Evolutionary conservation across 2,113 vertebrate genomes (phyloP).

Genomic region (Colius striatus): DNA sequence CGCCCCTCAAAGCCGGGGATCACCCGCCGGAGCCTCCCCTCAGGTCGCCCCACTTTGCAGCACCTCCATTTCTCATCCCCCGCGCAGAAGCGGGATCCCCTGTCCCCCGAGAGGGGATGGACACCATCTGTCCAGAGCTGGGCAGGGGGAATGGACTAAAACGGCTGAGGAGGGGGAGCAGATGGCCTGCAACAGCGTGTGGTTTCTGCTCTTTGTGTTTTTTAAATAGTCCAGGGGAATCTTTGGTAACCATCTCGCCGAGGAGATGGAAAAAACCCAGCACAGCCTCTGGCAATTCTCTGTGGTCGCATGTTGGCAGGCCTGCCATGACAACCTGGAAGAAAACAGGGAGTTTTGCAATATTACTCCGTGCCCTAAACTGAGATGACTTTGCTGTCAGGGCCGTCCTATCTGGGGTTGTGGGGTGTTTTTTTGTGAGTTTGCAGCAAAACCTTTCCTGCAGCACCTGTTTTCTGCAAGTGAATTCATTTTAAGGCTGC

Average conservation of each 20-base stretch:
- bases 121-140: conserved; percentile 47
- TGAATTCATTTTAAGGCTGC: background rate
- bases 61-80: background rate
- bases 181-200: conserved; percentile 17
- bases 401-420: background rate
- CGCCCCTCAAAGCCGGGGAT: background rate
- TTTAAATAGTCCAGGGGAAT: background rate
- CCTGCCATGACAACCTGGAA: background rate
- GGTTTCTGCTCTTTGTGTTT: background rate
- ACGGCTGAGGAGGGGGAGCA: conserved; percentile 9
- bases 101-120: background rate
- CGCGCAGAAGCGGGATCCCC: background rate
- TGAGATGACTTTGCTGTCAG: background rate
- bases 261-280: background rate
- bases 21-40: background rate
- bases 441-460: background rate
- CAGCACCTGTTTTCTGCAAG: background rate
- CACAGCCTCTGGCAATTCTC: background rate
- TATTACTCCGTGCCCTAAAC: background rate
- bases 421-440: background rate
- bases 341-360: background rate
- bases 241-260: background rate
- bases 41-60: background rate
- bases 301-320: background rate
- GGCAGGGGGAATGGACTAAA: background rate